Evolutionary conservation across 2,797 vertebrate genomes (phyloP), one percentile per base, ranked within the genome.

Genomic region (Anniella stebbinsi): DNA sequence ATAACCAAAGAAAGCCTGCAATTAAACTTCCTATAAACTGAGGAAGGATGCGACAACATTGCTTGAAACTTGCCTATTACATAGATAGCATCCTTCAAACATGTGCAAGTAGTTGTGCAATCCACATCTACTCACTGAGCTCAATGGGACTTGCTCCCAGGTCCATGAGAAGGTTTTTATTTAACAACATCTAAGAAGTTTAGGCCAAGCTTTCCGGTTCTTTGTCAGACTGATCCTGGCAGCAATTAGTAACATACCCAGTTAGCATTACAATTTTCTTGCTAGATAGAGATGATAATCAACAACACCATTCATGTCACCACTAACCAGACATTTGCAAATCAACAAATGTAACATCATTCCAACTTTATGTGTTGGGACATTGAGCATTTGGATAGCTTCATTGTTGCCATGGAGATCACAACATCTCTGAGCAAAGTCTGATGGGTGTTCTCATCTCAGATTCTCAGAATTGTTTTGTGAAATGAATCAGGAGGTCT

Each of bases 171-270:
- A n/a, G 57, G 18, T 28, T 80, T 69, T 80, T 54, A 80, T n/a
- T 80, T 57, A 80, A 80, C 57, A 57, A n/a, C 78, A 73, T 57
- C 28, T 73, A 73, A 1, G 2, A 11, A 63, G n/a, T 67, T 66
- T 87, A 87, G 11, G 45, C 36, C 15, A 41, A n/a, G 30, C 41
- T 66, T 87, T 78, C 57, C 60, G 23, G 38, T 63, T 87, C 38
- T 66, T 78, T 63, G 45, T 48, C 60, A 48, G 30, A n/a, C 30
- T 45, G 60, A 51, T 87, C 69, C 86, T 67, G 57, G 57, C 30
- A 77, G 28, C 75, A 87, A 87, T 87, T 87, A 78, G 78, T 67
- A 87, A 87, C 66, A 13, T 66, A 67, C 73, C 41, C 30, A 33
- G n/a, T n/a, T 87, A 13, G 21, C 8, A 45, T 87, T 78, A 67